Base-by-base conservation (phyloP, 2,797 vertebrate species). In the Triplophysa yarkandensis region DNA sequence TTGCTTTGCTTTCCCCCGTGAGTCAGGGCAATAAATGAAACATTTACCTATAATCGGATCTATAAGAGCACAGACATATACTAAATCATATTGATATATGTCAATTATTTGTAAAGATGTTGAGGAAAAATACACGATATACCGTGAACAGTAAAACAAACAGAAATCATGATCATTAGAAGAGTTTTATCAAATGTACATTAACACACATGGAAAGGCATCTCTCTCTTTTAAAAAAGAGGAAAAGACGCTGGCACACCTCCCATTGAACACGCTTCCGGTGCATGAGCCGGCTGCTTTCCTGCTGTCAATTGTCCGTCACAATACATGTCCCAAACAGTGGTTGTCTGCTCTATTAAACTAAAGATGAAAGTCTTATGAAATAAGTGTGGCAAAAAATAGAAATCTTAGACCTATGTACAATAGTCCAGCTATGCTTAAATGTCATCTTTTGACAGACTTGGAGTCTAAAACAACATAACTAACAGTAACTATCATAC, bases 301-400 rank as follows among this genome's bases (percentile, higher is more conserved):
- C 90, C 89, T 90, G 90, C 85, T 85, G 83, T 87, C 88, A 85
- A 85, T 3, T 77, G 81, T 79, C 79, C 66, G 78, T 85, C 82
- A 83, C 86, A 86, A 81, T 86, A 87, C 86, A 90, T 87, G 91
- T 91, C 88, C 88, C 90, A 88, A 77, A 58, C 19, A 46, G 54
- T 55, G 16, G 65, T 44, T 52, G 60, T 68, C 25, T 72, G 57
- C 43, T 61, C 25, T 75, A 65, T 61, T 48, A 9, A 74, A 52
- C 28, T 36, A 57, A 62, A 68, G 58, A 64, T 39, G 36, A 19
- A n/a, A 36, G 17, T 27, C 1, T 60, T 23, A 21, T 58, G 68
- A 27, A 70, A 23, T 30, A 54, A 28, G 52, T 17, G 11, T 10
- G 3, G 13, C 8, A 50, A 14, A 46, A 11, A 8, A 5, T 6